Conservation (phyloP, 2,797 vertebrate species). For the Arrhamphus sclerolepis region DNA sequence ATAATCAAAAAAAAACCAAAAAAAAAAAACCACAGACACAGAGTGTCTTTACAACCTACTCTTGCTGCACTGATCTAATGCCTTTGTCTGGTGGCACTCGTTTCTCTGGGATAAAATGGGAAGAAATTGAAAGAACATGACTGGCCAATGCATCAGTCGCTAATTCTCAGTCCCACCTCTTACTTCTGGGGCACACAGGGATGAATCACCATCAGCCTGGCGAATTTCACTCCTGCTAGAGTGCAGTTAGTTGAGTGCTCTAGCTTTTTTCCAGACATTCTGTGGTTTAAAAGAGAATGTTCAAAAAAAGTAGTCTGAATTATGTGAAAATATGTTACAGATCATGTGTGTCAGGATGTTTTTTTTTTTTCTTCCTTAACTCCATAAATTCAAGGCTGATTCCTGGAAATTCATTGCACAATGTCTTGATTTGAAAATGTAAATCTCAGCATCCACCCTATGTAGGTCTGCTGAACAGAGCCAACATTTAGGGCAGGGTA, state of each 20-base stretch:
- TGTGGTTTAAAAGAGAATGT: conserved; percentile 36
- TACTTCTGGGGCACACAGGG: conserved; percentile 45
- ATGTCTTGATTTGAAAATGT: conserved; percentile 46
- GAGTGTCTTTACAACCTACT: conserved; percentile 15
- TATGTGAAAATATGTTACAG: conserved; percentile 19
- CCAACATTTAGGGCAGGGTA: conserved; percentile 39
- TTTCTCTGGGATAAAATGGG: conserved; percentile 51
- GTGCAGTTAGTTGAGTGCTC: conserved; percentile 53
- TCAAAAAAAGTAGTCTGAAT: conserved; percentile 23
- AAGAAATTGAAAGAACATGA: conserved; percentile 50
- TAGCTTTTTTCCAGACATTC: conserved; percentile 26
- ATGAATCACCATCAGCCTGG: conserved; percentile 64
- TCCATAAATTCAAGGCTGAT: conserved; percentile 14
- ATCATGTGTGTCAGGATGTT: conserved; percentile 4
- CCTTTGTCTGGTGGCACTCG: conserved; percentile 36
- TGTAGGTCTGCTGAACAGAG: conserved; percentile 23
- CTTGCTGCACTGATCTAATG: conserved; percentile 52
- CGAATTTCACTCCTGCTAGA: conserved; percentile 51
- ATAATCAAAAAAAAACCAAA: conserved; percentile 15
- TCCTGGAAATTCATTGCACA: neutral
- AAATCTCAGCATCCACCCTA: conserved; percentile 6
- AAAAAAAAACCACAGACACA: conserved; percentile 18
- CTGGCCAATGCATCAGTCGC: conserved; percentile 53
- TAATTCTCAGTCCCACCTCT: conserved; percentile 48
- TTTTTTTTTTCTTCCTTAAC: neutral